Evolutionary conservation across 2,888 invertebrate species (phyloP).

Genomic region (Atethmia centrago): DNA sequence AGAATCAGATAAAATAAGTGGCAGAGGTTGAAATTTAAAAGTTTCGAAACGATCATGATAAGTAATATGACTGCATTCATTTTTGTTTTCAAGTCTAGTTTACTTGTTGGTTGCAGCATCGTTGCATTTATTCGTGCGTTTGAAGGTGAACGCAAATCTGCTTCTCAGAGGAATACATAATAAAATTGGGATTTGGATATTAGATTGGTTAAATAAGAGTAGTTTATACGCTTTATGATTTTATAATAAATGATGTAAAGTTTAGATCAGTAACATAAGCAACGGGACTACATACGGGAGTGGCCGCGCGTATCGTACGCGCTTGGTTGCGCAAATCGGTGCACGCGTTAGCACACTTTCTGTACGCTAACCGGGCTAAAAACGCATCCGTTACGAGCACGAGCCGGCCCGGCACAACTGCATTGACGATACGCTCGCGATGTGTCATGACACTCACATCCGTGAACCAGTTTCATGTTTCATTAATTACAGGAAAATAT

Average conservation of each 20-base stretch:
- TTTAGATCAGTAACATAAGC: slow-evolving; percentile 51
- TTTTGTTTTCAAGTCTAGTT: neutral
- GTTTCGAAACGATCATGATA: neutral
- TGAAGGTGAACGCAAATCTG: neutral
- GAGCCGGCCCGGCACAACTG: slow-evolving; percentile 59
- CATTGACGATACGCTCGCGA: slow-evolving; percentile 57
- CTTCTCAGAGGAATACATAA: neutral
- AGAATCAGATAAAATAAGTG: neutral
- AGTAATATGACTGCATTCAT: neutral
- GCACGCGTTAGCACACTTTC: slow-evolving; percentile 87
- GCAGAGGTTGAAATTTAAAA: neutral
- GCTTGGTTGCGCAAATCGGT: slow-evolving; percentile 83
- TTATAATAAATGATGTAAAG: slow-evolving; percentile 34
- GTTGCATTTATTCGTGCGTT: neutral
- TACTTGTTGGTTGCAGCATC: slow-evolving; percentile 13
- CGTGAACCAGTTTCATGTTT: slow-evolving; percentile 57
- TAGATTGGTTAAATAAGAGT: slow-evolving; percentile 3
- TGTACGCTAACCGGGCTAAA: slow-evolving; percentile 82
- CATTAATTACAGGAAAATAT: slow-evolving; percentile 59
- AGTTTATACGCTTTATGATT: slow-evolving; percentile 17
- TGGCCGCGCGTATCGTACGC: slow-evolving; percentile 80
- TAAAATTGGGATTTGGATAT: neutral
- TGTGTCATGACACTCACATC: slow-evolving; percentile 61
- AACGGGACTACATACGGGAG: slow-evolving; percentile 82
- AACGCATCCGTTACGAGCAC: slow-evolving; percentile 83